Base-by-base conservation (phyloP, 1,140 invertebrate genomes). In the Hestina assimilis region DNA sequence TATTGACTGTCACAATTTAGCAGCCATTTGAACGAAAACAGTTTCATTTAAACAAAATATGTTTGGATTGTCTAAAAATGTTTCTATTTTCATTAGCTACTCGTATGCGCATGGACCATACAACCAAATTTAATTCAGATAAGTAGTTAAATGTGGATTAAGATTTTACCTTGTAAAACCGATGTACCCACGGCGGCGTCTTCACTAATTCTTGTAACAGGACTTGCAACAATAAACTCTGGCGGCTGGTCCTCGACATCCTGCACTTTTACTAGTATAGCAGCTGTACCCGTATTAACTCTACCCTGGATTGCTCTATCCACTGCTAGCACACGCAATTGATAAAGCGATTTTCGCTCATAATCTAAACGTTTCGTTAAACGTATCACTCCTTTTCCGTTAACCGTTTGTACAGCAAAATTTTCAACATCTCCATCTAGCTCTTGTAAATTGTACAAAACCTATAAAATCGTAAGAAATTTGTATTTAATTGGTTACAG, bases 191-290 rank as follows among this genome's bases (percentile, higher is more conserved):
- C 90, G 7, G 92, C 92, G 0, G 93, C 92, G 90, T 97, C 95
- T 88, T 98, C 96, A 56, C 94, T 92, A 28, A 98, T 93, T 69
- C 95, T 91, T 0, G 95, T 95, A 14, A 98, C 95, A 0, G 96
- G 94, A 42, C 93, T 94, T 6, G 95, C 95, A 35, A 93, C 91
- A 17, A 97, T 93, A 87, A 97, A 98, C 81, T 97, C 95, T 0
- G 96, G 96, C 2, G 95, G 95, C 75, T 96, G 95, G 79, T 98
- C 96, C 88, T 97, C 96, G 12, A 96, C 92, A 89, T 98, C 96
- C 73, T 86, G 77, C 2, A 97, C 93, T 88, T 97, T 95, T 0
- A 98, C 92, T 58, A 98, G 83, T 61, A 98, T 93, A 19, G 95
- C 95, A 0, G 96, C 96, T 0, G 96, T 96, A 14, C 95, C 96